Percentiles rank a stretch among this genome's conserved stretches.
These are phyloP conservation scores for Elysia crispata DNA, from an alignment of 2,888 invertebrate genomes.

Conservation along the genomic window DNA sequence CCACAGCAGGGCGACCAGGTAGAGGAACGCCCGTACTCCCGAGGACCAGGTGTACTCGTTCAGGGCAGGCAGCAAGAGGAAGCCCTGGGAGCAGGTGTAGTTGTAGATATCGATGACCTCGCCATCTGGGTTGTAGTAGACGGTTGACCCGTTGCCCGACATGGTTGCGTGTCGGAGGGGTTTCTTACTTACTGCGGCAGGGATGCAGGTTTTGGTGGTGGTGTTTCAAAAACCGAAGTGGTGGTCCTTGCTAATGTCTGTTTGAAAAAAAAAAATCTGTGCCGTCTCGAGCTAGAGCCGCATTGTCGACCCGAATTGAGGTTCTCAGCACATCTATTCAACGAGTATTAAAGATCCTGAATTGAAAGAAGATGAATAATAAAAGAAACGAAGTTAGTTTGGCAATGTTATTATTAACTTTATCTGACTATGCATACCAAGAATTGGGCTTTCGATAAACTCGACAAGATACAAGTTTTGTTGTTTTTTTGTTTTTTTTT, in stretches of 20 bases:
- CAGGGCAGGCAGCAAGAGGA: conserved; percentile 78
- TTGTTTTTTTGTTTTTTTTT: too few relatives aligned
- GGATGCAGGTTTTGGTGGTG: not conserved
- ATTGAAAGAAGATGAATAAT: too few relatives aligned
- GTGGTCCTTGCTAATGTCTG: too few relatives aligned
- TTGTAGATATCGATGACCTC: conserved; percentile 49
- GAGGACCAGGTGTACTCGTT: conserved; percentile 79
- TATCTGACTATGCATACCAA: too few relatives aligned
- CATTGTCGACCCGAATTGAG: not conserved
- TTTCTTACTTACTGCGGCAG: not conserved
- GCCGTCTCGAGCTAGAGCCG: not conserved
- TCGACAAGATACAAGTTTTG: too few relatives aligned
- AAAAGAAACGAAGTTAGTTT: too few relatives aligned
- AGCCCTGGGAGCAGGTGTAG: conserved; percentile 68
- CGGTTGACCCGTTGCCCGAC: not conserved
- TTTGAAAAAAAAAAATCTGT: too few relatives aligned
- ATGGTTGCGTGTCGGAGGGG: not conserved
- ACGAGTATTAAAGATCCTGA: too few relatives aligned
- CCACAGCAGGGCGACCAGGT: conserved; percentile 80
- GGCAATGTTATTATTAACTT: too few relatives aligned
- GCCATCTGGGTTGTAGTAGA: not conserved
- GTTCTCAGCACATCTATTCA: too few relatives aligned
- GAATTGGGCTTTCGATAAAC: too few relatives aligned
- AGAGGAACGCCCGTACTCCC: conserved; percentile 77
- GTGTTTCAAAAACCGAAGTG: too few relatives aligned